A percentile compares a stretch with the other conserved stretches of the same genome.
These are phyloP conservation scores for Eulithis prunata DNA, from an alignment of 2,888 invertebrate genomes.

Conservation along the genomic window DNA sequence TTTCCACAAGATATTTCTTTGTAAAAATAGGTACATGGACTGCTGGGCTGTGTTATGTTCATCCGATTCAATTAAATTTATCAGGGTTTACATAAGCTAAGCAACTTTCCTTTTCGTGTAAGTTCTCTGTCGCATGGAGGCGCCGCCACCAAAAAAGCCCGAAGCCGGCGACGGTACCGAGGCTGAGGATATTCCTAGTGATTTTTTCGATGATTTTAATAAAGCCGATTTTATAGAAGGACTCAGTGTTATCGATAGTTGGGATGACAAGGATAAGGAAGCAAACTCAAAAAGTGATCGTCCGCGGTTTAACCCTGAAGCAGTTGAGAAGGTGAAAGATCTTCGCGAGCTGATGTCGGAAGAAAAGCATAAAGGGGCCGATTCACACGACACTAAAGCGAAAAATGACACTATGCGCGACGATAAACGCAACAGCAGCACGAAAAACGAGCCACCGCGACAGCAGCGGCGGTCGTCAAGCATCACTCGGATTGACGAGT, in stretches of 20 bases:
- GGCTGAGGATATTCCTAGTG: constrained; percentile 74
- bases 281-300: constrained; percentile 38
- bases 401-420: constrained; percentile 17
- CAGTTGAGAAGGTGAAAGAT: constrained; percentile 60
- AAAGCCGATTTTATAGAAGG: constrained; percentile 78
- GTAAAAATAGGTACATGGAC: no score
- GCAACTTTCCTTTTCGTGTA: background rate
- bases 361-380: constrained; percentile 8
- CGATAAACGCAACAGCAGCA: constrained; percentile 10
- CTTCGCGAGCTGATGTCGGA: constrained; percentile 61
- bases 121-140: constrained; percentile 29
- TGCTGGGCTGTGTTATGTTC: no score
- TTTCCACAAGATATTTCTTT: no score
- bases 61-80: no score
- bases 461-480: constrained; percentile 43
- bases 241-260: constrained; percentile 77
- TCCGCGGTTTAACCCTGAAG: constrained; percentile 51
- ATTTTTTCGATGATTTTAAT: constrained; percentile 78
- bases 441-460: constrained; percentile 14
- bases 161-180: constrained; percentile 53
- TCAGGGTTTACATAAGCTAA: background rate
- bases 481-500: constrained; percentile 56
- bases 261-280: constrained; percentile 58
- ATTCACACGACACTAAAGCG: constrained; percentile 15
- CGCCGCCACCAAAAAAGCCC: constrained; percentile 22